phyloP scores from a whole-genome alignment of 2,888 invertebrate genomes.

The Phalera bucephala region DNA sequence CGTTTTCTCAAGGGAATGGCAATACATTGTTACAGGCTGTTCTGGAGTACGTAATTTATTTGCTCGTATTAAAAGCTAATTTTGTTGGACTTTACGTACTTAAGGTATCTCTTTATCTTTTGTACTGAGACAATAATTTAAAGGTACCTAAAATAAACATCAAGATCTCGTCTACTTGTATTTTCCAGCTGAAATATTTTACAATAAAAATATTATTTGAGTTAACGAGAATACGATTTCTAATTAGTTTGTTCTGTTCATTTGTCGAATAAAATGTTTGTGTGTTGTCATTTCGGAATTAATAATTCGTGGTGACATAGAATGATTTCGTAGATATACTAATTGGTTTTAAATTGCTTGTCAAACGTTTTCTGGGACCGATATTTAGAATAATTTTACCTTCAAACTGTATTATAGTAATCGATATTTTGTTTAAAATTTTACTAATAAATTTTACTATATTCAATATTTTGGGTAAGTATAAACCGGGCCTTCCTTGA shows the following conservation, averaged over 20 bases:
- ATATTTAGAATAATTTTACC: not conserved
- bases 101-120: too few relatives aligned
- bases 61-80: constrained; percentile 6
- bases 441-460: too few relatives aligned
- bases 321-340: constrained; percentile 1
- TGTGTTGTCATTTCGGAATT: not conserved
- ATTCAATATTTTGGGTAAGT: too few relatives aligned
- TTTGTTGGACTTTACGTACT: not conserved
- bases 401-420: too few relatives aligned
- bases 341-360: constrained; percentile 22
- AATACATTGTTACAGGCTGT: constrained; percentile 8
- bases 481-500: too few relatives aligned
- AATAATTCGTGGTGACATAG: too few relatives aligned
- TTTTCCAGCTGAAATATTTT: not conserved
- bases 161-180: not conserved
- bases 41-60: constrained; percentile 5
- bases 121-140: too few relatives aligned
- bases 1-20: constrained; percentile 5
- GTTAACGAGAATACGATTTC: not conserved
- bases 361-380: constrained; percentile 5
- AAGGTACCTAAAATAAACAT: constrained; percentile 3
- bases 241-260: constrained; percentile 1
- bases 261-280: too few relatives aligned
- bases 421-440: too few relatives aligned
- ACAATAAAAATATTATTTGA: not conserved